Percentiles rank a stretch among this genome's conserved stretches.
Evolutionary conservation across 2,888 invertebrate genomes (phyloP).

Genomic region (Teleiodes luculella): DNA sequence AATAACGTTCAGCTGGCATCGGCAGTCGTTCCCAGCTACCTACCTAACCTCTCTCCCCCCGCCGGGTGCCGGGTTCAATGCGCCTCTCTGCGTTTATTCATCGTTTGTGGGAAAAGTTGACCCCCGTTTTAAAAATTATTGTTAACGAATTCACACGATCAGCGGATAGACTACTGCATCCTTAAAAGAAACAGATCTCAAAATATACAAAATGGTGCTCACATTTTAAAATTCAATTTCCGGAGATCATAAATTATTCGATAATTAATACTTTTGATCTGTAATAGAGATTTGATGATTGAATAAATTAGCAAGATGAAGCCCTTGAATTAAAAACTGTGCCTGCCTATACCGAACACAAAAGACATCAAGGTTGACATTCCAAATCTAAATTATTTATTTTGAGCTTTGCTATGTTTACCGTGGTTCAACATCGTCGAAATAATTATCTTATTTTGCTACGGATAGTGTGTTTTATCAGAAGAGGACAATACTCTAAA

Average conservation of each 20-base stretch:
- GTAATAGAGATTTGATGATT: constrained; percentile 15
- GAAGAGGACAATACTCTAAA: constrained; percentile 52
- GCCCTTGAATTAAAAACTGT: constrained; percentile 35
- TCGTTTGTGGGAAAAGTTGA: constrained; percentile 79
- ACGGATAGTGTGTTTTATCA: constrained; percentile 57
- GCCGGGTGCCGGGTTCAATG: constrained; percentile 76
- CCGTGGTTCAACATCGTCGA: constrained; percentile 62
- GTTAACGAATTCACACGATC: constrained; percentile 77
- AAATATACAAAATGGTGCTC: constrained; percentile 17
- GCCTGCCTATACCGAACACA: constrained; percentile 37
- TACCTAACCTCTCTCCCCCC: constrained; percentile 72
- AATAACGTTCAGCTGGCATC: constrained; percentile 80
- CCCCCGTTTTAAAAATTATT: constrained; percentile 73
- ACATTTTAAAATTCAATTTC: neutral
- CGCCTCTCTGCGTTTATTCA: constrained; percentile 78
- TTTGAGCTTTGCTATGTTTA: constrained; percentile 67
- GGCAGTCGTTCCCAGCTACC: constrained; percentile 77
- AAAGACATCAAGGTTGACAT: constrained; percentile 60
- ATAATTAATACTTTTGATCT: neutral
- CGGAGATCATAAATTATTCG: no score
- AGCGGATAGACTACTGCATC: constrained; percentile 59
- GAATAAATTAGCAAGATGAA: constrained; percentile 26
- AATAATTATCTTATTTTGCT: constrained; percentile 67
- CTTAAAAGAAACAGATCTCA: constrained; percentile 40
- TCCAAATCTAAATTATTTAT: constrained; percentile 63